Conservation (phyloP, 2,113 vertebrate species). For the Brevimyrus niger region DNA sequence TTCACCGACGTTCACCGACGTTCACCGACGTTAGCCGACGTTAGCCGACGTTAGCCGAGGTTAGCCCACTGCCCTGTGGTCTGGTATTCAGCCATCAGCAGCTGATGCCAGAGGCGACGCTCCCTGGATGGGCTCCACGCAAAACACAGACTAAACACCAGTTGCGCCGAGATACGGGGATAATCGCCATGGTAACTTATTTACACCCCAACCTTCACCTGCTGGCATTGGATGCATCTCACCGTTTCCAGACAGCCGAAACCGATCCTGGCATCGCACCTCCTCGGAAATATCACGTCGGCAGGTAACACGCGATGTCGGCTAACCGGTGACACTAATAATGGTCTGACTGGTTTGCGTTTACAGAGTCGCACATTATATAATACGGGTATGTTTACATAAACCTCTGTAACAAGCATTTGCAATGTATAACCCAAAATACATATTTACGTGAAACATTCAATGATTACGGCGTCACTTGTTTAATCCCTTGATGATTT, state of each 20-base stretch:
- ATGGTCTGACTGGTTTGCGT: not conserved
- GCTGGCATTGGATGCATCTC: not conserved
- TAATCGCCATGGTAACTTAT: conserved; percentile 45
- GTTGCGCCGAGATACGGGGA: conserved; percentile 34
- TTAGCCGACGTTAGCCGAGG: too few relatives aligned
- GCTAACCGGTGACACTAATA: not conserved
- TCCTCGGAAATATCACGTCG: not conserved
- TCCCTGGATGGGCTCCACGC: not conserved
- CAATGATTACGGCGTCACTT: not conserved
- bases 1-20: too few relatives aligned
- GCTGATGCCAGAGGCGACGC: not conserved
- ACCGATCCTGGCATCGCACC: not conserved
- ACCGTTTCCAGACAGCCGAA: not conserved
- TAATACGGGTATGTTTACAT: not conserved
- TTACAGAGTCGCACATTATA: not conserved
- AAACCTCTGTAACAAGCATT: not conserved
- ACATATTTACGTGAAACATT: not conserved
- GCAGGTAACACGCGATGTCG: not conserved
- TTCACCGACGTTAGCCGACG: too few relatives aligned
- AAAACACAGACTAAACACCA: not conserved
- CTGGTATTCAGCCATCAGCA: not conserved
- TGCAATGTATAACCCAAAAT: not conserved
- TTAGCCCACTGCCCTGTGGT: not conserved
- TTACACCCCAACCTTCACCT: not conserved
- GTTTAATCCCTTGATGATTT: not conserved